These are phyloP conservation scores for Capitella teleta DNA, from an alignment of 1,140 invertebrate genomes.

Conservation along the genomic window DNA sequence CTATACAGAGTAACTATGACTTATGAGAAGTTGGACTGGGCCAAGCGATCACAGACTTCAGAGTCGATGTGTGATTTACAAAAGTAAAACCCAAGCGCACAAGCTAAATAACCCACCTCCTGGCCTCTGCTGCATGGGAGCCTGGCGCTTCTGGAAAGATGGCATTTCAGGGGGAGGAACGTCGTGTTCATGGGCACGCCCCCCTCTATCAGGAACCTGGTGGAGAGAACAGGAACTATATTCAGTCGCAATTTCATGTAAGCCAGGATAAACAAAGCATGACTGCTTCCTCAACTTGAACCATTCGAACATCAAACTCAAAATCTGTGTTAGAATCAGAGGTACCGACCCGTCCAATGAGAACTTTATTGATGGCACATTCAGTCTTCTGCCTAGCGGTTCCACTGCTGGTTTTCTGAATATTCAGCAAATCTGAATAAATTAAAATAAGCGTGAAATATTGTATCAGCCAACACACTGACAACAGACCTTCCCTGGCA, in stretches of 20 bases:
- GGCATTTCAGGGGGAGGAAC: constrained; percentile 93
- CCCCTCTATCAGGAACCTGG: constrained; percentile 63
- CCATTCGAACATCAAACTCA: too few relatives aligned
- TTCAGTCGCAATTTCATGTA: constrained; percentile 11
- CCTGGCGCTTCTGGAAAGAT: constrained; percentile 63
- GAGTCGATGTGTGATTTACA: too few relatives aligned
- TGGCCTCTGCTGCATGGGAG: constrained; percentile 19
- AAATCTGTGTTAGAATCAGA: not conserved
- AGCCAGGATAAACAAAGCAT: constrained; percentile 7
- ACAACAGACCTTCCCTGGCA: constrained; percentile 51
- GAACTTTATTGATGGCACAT: constrained; percentile 69
- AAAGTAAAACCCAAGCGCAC: too few relatives aligned
- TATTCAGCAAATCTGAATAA: constrained; percentile 55
- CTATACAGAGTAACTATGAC: too few relatives aligned
- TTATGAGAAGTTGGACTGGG: too few relatives aligned
- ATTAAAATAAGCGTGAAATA: not conserved
- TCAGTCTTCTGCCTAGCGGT: constrained; percentile 66
- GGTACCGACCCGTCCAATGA: constrained; percentile 60
- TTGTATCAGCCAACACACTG: not conserved
- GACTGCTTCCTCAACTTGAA: not conserved
- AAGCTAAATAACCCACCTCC: too few relatives aligned
- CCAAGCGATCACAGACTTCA: too few relatives aligned
- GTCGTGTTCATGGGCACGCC: constrained; percentile 73
- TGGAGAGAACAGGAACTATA: constrained; percentile 1
- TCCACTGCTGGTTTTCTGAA: constrained; percentile 78